phyloP scores from a whole-genome alignment of 2,113 vertebrate species.

The Sinocyclocheilus anshuiensis region DNA sequence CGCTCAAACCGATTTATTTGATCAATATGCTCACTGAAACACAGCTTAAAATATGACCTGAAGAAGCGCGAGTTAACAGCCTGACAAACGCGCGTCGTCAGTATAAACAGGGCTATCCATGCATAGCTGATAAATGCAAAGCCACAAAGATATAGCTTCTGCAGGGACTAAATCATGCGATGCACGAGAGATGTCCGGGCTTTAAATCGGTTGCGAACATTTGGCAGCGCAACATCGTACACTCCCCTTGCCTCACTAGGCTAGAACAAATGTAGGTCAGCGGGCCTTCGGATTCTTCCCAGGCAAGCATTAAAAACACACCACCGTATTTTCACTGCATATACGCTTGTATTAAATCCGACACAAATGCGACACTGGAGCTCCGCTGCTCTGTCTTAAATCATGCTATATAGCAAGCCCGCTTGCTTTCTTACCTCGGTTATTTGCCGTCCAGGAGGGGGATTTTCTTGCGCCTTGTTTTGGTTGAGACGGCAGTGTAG shows the following conservation, averaged over 20 bases:
- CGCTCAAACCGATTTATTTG: not conserved
- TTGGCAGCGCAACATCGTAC: constrained; percentile 45
- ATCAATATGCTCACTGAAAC: not conserved
- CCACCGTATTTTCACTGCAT: not conserved
- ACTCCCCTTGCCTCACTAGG: constrained; percentile 46
- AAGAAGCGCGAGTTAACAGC: constrained; percentile 39
- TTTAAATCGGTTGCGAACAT: constrained; percentile 25
- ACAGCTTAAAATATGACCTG: constrained; percentile 42
- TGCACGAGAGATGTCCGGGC: constrained; percentile 12
- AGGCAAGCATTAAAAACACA: constrained; percentile 44
- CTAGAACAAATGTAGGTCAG: constrained; percentile 78
- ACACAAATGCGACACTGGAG: not conserved
- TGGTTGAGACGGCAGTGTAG: constrained; percentile 69
- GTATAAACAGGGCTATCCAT: constrained; percentile 30
- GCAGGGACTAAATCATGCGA: not conserved
- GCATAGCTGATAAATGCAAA: constrained; percentile 32
- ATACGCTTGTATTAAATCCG: not conserved
- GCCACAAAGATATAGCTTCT: not conserved
- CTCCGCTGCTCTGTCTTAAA: not conserved
- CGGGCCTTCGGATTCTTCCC: constrained; percentile 67
- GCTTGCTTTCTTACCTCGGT: constrained; percentile 44
- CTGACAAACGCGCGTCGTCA: constrained; percentile 33
- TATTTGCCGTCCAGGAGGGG: constrained; percentile 34
- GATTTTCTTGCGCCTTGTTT: constrained; percentile 60
- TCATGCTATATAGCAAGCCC: not conserved